Percentiles rank a stretch among this genome's conserved stretches.
Conservation (phyloP, 2,888 invertebrate species). For the Eremobia ochroleuca region DNA sequence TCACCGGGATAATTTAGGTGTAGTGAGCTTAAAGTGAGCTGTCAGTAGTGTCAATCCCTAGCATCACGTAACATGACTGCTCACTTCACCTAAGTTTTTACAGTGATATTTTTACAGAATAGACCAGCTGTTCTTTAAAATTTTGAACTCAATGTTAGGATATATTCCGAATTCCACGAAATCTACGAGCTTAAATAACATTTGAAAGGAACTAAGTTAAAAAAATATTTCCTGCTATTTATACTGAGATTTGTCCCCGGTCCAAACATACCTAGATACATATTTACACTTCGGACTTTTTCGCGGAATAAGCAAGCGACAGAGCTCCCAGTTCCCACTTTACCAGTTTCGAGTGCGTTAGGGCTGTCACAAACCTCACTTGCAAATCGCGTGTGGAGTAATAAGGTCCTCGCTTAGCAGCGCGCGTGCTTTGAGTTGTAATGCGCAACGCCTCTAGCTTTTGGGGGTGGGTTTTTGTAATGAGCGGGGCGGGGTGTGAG, state of each 20-base stretch:
- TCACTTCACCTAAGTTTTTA: background rate
- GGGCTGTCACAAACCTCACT: constrained; percentile 74
- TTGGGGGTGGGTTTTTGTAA: constrained; percentile 1
- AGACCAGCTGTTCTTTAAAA: background rate
- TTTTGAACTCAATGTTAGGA: background rate
- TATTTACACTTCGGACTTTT: background rate
- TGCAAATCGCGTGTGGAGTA: constrained; percentile 80
- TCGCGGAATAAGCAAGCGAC: constrained; percentile 23
- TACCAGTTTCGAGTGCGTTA: constrained; percentile 57
- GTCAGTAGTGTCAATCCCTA: too few species aligned
- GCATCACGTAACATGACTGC: too few species aligned
- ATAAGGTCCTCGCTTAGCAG: constrained; percentile 80
- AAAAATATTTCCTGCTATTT: background rate
- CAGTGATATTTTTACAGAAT: background rate
- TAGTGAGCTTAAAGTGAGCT: too few species aligned
- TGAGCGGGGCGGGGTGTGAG: constrained; percentile 30
- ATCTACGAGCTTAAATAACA: background rate
- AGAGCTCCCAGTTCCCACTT: constrained; percentile 19
- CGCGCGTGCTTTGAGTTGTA: constrained; percentile 79
- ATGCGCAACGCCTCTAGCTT: constrained; percentile 66
- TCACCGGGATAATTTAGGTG: too few species aligned
- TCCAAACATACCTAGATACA: background rate
- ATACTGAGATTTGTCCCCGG: background rate
- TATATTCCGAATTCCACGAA: background rate
- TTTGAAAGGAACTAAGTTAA: background rate